Conservation (phyloP, 2,113 vertebrate species). For the Carettochelys insculpta region DNA sequence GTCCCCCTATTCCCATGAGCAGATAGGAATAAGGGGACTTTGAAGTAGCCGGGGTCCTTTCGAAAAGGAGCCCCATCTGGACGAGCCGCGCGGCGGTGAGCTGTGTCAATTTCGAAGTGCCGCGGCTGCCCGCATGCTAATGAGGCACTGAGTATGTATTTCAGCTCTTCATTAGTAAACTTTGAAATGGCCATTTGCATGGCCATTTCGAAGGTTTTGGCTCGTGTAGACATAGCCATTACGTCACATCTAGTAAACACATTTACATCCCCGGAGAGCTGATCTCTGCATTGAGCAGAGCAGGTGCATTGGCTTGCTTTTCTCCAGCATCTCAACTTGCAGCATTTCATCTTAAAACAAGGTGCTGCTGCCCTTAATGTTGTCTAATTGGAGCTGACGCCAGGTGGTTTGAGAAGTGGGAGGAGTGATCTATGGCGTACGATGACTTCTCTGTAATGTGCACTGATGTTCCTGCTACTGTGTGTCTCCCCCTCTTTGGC, state of each 20-base stretch:
- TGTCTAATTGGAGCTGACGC: neutral
- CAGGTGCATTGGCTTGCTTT: neutral
- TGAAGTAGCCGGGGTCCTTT: no score
- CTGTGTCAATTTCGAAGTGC: no score
- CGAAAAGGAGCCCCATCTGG: no score
- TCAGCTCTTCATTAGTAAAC: no score
- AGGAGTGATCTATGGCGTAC: neutral
- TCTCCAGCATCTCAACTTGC: neutral
- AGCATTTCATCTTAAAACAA: neutral
- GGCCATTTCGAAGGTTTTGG: no score
- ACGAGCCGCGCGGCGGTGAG: no score
- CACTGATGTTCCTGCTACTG: rapidly evolving
- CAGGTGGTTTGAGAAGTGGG: neutral
- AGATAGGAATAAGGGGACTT: no score
- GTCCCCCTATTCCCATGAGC: no score
- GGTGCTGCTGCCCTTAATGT: neutral
- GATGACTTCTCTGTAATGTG: rapidly evolving
- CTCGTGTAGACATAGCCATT: no score
- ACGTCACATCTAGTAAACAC: neutral
- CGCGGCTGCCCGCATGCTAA: no score
- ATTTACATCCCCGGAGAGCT: neutral
- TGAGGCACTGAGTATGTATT: no score
- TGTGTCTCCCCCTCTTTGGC: slow-evolving; percentile 39
- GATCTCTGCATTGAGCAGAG: neutral
- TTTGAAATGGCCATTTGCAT: no score